Conservation (phyloP, 2,113 vertebrate genomes). For the Pelodiscus sinensis region DNA sequence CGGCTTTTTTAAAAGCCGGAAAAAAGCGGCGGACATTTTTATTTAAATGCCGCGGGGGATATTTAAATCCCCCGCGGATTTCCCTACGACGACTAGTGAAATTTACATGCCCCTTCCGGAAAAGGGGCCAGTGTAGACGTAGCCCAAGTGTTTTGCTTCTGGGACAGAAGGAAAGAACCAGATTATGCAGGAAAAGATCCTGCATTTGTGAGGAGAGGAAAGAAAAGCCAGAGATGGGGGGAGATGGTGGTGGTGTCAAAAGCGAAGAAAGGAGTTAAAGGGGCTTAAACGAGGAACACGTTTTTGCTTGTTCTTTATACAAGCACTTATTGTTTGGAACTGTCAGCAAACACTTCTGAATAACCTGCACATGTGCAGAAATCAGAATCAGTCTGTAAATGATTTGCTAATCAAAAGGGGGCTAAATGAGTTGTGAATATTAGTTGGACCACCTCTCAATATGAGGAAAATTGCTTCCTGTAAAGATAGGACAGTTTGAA, state of each 20-base stretch:
- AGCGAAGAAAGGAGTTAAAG: background rate
- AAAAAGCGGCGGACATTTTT: no score
- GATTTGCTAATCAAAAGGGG: background rate
- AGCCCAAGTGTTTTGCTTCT: background rate
- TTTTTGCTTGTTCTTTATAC: background rate
- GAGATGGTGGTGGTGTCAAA: background rate
- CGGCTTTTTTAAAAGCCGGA: no score
- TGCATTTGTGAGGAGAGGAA: background rate
- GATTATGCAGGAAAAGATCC: background rate
- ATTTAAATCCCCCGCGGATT: no score
- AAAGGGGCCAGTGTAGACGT: no score
- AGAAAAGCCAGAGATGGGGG: background rate
- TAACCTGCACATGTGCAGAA: background rate
- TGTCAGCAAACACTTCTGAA: background rate
- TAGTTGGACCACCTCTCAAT: background rate
- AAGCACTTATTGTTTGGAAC: background rate
- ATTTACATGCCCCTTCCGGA: no score
- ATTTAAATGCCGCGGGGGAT: no score
- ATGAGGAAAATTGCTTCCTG: background rate
- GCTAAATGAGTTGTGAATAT: background rate
- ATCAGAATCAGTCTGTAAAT: background rate
- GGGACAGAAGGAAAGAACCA: background rate
- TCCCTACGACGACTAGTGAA: no score
- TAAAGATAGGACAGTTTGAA: background rate
- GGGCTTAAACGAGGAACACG: background rate